Conservation (phyloP, 2,888 invertebrate species). For the Adelphocoris suturalis region DNA sequence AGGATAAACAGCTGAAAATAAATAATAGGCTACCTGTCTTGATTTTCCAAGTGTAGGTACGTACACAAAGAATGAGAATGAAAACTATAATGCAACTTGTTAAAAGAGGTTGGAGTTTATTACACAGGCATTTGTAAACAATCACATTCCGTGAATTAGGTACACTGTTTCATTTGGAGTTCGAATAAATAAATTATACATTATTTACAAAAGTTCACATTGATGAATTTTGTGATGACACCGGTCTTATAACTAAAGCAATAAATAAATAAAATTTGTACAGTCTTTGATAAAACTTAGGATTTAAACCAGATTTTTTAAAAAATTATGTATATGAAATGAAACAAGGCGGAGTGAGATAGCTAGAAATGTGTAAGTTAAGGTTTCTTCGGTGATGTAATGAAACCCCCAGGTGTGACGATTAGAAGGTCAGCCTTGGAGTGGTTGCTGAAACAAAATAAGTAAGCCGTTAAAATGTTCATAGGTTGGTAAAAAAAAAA, state of each 20-base stretch:
- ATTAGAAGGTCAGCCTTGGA: slow-evolving; percentile 74
- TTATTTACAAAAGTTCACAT: slow-evolving; percentile 61
- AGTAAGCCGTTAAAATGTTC: neutral
- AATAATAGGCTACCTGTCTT: no score
- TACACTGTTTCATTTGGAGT: neutral
- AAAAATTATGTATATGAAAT: neutral
- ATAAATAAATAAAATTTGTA: slow-evolving; percentile 63
- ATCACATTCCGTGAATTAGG: slow-evolving; percentile 45
- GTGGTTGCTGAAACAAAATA: slow-evolving; percentile 71
- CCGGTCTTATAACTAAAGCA: slow-evolving; percentile 56
- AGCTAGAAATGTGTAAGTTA: slow-evolving; percentile 44
- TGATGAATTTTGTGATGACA: slow-evolving; percentile 41
- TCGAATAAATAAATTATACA: slow-evolving; percentile 45
- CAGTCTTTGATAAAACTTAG: slow-evolving; percentile 64
- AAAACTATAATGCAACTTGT: neutral
- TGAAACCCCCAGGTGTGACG: slow-evolving; percentile 47
- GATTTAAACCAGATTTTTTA: neutral
- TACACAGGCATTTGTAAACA: slow-evolving; percentile 49
- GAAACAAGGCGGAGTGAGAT: slow-evolving; percentile 31
- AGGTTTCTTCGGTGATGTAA: slow-evolving; percentile 34
- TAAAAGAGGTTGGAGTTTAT: slow-evolving; percentile 66
- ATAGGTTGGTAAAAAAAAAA: neutral
- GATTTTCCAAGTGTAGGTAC: no score
- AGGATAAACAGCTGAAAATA: no score
- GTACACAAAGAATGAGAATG: no score